Evolutionary conservation across 2,888 invertebrate species (phyloP), one percentile per base, ranked within the genome.

Genomic region (Synergus laeviventris): DNA sequence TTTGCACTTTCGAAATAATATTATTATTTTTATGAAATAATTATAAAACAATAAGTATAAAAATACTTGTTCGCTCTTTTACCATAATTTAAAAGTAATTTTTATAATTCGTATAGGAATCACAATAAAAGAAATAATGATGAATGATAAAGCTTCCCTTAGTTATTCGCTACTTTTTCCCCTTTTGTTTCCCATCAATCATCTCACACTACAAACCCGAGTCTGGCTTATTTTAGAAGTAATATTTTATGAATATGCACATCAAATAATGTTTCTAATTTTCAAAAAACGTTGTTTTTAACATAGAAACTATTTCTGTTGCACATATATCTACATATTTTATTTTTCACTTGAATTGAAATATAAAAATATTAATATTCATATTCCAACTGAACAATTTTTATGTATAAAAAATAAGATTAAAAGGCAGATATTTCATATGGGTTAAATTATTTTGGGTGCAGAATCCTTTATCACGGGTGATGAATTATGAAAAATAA

Each of bases 101-200:
- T 49, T 14, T 59, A 4, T 21, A 59, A 59, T 2, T 66, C 16
- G 24, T 36, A 31, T 36, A 31, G 24, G 45, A 36, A 70, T 49
- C n/a, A 18, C 45, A 54, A 54, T 70, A 70, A 54, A 45, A 70
- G 49, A 70, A 70, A 70, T 49, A 45, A 31, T 70, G 49, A 70
- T 70, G 5, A 31, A 70, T 70, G 31, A 70, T 66, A 66, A 42
- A 24, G 16, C 11, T 66, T 66, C 14, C 16, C 45, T 66, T 14
- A 66, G 24, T 45, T n/a, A n/a, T n/a, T 66, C 54, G 18, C n/a
- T 18, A 54, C 18, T 54, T 54, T 54, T 54, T 54, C 54, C 54
- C 7, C 54, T 54, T 18, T 54, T 12, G 21, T 59, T 24, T 59
- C 24, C 14, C 59, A 59, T 59, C 59, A 59, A 59, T 59, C 59